Percentiles rank a stretch among this genome's conserved stretches.
These are phyloP conservation scores for Enteromius paludinosus DNA, from an alignment of 2,797 vertebrate genomes.

Conservation along the genomic window DNA sequence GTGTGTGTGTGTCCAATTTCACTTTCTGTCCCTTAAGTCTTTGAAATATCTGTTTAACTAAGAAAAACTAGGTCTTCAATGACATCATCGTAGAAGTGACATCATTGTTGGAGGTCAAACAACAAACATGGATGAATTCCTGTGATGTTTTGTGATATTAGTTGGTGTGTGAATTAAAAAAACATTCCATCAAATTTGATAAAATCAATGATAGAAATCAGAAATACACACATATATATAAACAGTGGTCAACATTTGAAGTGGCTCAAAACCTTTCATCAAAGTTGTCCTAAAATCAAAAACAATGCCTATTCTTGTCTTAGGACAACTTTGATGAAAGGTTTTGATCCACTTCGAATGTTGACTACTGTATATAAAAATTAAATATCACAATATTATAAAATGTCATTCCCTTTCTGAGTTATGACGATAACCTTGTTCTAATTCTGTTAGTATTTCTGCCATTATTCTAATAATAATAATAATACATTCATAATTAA, in stretches of 20 bases:
- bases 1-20: not conserved
- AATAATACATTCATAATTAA: not conserved
- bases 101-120: constrained; percentile 1
- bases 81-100: not conserved
- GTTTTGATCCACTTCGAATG: too few relatives aligned
- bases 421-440: not conserved
- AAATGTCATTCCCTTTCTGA: not conserved
- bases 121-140: not conserved
- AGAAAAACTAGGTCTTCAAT: not conserved
- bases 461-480: not conserved
- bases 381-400: not conserved
- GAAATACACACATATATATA: not conserved
- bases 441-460: not conserved
- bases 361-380: too few relatives aligned
- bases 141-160: not conserved
- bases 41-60: not conserved
- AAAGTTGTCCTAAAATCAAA: too few relatives aligned
- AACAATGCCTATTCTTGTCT: too few relatives aligned
- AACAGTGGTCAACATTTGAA: too few relatives aligned
- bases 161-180: not conserved
- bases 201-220: not conserved
- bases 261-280: too few relatives aligned
- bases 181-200: not conserved
- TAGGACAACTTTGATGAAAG: too few relatives aligned
- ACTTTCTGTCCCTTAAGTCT: not conserved